Conservation (phyloP, 2,888 invertebrate species). For the Agonopterix subpropinquella region DNA sequence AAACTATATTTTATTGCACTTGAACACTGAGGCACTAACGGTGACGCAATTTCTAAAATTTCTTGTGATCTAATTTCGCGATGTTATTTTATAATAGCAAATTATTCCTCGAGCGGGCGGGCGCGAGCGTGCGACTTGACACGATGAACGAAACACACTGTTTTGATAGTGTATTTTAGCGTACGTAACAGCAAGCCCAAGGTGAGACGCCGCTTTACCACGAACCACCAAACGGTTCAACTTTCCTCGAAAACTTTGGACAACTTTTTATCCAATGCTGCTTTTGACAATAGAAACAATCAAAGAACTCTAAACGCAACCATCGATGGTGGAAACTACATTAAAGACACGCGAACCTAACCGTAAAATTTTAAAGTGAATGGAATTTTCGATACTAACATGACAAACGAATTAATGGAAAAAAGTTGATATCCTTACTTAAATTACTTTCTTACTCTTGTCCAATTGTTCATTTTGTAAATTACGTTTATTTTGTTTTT, state of each 20-base stretch:
- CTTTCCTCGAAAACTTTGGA: conserved; percentile 32
- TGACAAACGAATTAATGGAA: conserved; percentile 13
- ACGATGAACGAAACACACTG: conserved; percentile 55
- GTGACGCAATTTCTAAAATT: conserved; percentile 12
- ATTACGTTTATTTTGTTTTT: too few species aligned
- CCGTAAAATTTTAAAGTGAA: conserved; percentile 23
- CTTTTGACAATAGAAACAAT: conserved; percentile 12
- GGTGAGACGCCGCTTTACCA: conserved; percentile 55
- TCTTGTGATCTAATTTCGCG: conserved; percentile 16
- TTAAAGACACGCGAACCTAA: not conserved
- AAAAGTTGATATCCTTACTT: conserved; percentile 46
- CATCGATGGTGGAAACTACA: not conserved
- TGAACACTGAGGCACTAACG: conserved; percentile 29
- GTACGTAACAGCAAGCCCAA: conserved; percentile 61
- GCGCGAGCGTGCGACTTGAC: conserved; percentile 40
- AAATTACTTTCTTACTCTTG: conserved; percentile 23
- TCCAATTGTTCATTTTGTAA: too few species aligned
- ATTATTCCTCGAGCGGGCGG: conserved; percentile 17
- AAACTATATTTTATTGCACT: conserved; percentile 10
- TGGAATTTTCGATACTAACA: conserved; percentile 11
- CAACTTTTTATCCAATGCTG: conserved; percentile 29
- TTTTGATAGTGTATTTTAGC: conserved; percentile 71
- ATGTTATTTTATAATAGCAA: conserved; percentile 22
- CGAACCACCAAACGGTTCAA: conserved; percentile 30
- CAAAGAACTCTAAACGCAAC: not conserved